phyloP scores from a whole-genome alignment of 2,113 vertebrate species.

The Crotalus viridis region DNA sequence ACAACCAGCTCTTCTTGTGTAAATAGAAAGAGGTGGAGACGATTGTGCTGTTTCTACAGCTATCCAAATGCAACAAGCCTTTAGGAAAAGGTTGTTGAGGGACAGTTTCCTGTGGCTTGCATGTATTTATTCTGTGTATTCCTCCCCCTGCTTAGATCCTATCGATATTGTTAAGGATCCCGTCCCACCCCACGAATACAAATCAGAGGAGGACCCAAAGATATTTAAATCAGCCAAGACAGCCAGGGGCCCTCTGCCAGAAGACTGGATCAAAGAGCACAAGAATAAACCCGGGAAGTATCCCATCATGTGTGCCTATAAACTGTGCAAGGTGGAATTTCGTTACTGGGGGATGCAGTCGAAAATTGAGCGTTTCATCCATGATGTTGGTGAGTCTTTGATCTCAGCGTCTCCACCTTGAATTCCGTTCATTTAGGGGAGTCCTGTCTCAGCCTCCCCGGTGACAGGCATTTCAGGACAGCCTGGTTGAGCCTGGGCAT shows the following conservation, averaged over 20 bases:
- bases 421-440: background rate
- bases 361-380: constrained; percentile 98
- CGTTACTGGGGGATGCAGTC: constrained; percentile 99
- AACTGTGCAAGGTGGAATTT: constrained; percentile 98
- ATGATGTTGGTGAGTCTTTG: constrained; percentile 88
- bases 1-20: constrained; percentile 43
- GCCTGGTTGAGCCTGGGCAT: too few relatives aligned
- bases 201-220: constrained; percentile 91
- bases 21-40: constrained; percentile 41
- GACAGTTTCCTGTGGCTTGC: background rate
- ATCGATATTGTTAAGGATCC: constrained; percentile 96
- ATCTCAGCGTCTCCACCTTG: too few relatives aligned
- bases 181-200: constrained; percentile 90
- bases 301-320: constrained; percentile 98
- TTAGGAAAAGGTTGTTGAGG: background rate
- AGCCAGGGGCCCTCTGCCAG: constrained; percentile 86
- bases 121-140: background rate
- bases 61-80: constrained; percentile 33
- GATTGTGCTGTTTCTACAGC: constrained; percentile 45
- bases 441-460: background rate
- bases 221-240: constrained; percentile 90
- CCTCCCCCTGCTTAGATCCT: constrained; percentile 71
- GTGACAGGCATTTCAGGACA: background rate
- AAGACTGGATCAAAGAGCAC: constrained; percentile 93
- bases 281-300: constrained; percentile 77